Evolutionary conservation across 1,140 invertebrate genomes (phyloP), one percentile per base, ranked within the genome.

Genomic region (Lucilia cuprina): DNA sequence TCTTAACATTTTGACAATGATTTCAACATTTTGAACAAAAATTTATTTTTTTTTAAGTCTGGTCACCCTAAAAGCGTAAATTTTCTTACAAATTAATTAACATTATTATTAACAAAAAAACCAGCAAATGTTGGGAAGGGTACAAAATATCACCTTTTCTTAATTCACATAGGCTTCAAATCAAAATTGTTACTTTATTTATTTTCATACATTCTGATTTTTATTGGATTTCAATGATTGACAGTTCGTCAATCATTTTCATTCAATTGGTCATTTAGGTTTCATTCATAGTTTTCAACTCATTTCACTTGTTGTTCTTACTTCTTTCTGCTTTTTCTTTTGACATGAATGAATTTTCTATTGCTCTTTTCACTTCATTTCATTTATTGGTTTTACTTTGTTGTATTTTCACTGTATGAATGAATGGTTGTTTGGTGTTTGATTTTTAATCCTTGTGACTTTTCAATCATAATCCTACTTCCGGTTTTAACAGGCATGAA

Each of bases 401-500:
- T 70, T n/a, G n/a, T n/a, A n/a, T 17, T 60, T 60, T 60, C 14
- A 7, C 13, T 60, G 13, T 60, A 60, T 60, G 55, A 60, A 60
- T 60, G 13, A n/a, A 5, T 17, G 14, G 7, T 21, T 49, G 41
- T 21, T 19, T 80, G 75, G 34, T 49, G 41, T 80, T 5, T 49
- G n/a, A 80, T 49, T 19, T n/a, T 21, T 49, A 80, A 80, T 80
- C 47, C 47, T 49, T 80, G 34, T 80, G 41, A 80, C 41, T 80
- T 80, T 80, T 80, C 41, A 49, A 49, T 49, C 14, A 21, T 80
- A 80, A 80, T 80, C 77, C n/a, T 47, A 80, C 77, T 80, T 80
- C 77, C 41, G 77, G 77, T 49, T 2, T 80, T 80, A 80, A 80
- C n/a, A 80, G 47, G n/a, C 65, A 70, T 21, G 9, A 19, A 70